Conservation (phyloP, 2,113 vertebrate species). For the Salvelinus namaycush region DNA sequence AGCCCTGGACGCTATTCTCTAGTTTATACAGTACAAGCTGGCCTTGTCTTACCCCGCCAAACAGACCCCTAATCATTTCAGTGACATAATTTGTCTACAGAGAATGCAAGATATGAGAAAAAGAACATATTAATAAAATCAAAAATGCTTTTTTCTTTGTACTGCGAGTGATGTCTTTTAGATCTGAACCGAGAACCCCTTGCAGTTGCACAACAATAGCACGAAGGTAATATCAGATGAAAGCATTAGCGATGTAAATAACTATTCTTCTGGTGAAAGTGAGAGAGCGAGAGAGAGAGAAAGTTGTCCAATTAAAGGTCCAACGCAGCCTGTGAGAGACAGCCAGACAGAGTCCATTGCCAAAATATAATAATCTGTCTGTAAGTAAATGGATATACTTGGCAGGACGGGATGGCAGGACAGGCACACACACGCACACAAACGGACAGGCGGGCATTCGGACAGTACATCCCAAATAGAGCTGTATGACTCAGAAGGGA, state of each 20-base stretch:
- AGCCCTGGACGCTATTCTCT: conserved; percentile 48
- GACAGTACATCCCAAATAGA: neutral
- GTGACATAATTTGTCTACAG: conserved; percentile 49
- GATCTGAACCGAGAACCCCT: conserved; percentile 56
- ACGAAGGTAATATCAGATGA: conserved; percentile 78
- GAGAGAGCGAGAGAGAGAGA: conserved; percentile 41
- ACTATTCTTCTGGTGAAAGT: conserved; percentile 60
- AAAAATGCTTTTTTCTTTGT: conserved; percentile 49
- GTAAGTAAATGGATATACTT: neutral
- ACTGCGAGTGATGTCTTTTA: conserved; percentile 49
- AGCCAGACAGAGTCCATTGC: conserved; percentile 56
- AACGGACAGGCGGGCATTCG: neutral
- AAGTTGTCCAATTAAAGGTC: conserved; percentile 68
- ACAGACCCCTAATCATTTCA: conserved; percentile 40
- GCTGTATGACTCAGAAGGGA: neutral
- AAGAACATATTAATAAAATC: conserved; percentile 43
- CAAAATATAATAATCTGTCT: conserved; percentile 45
- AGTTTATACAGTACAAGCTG: conserved; percentile 54
- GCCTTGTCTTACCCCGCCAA: conserved; percentile 52
- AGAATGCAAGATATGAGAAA: conserved; percentile 49
- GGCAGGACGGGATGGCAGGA: neutral
- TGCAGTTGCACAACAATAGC: conserved; percentile 64
- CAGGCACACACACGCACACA: neutral
- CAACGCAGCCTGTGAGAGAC: conserved; percentile 48
- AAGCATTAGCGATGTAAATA: conserved; percentile 74